Conservation (phyloP, 2,113 vertebrate genomes). For the Sterrhoptilus dennistouni region DNA sequence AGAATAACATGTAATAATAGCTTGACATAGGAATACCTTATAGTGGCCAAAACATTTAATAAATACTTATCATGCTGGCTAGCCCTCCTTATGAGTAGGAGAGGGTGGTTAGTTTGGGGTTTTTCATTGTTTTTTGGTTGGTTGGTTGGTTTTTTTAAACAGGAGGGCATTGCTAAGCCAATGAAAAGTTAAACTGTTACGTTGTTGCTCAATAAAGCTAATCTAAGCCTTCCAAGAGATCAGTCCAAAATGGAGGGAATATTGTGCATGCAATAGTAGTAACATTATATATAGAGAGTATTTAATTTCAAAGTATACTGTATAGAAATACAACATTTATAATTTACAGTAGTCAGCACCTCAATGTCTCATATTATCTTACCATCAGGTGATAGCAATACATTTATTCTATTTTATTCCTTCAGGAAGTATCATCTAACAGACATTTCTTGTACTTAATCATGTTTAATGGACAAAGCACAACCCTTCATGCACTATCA, state of each 20-base stretch:
- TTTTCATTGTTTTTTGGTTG: background rate
- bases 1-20: background rate
- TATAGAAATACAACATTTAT: background rate
- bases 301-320: background rate
- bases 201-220: background rate
- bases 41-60: background rate
- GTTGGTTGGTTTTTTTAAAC: background rate
- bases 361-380: background rate
- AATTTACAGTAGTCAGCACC: background rate
- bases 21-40: background rate
- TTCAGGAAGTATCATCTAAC: background rate
- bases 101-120: background rate
- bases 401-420: background rate
- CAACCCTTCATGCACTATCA: background rate
- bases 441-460: background rate
- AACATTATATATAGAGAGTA: background rate
- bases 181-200: background rate
- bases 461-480: background rate
- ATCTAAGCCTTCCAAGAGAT: background rate
- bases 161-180: background rate
- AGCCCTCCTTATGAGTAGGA: background rate
- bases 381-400: background rate
- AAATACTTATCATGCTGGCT: background rate
- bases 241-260: background rate
- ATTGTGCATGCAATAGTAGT: background rate